Base-by-base conservation (phyloP, 2,797 vertebrate species). In the Clamator glandarius region DNA sequence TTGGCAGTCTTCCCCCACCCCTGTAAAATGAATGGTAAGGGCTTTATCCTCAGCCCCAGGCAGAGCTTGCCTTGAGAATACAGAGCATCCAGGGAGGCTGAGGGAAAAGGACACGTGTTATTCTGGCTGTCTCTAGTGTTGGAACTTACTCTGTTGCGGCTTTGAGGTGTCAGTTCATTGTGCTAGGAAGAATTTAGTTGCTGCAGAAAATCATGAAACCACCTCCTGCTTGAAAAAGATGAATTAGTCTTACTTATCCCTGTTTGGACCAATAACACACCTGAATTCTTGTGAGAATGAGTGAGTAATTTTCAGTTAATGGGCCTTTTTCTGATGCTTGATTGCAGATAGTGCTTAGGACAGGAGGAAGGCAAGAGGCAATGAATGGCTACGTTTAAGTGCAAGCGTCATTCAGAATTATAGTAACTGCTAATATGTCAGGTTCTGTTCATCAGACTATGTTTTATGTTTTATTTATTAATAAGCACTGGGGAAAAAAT, bases 101-200 rank as follows among this genome's bases (percentile, higher is more conserved):
- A 44, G 7, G 41, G 7, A 33, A 68, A 50, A 74, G 61, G 29
- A 42, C 5, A 2, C 0, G 0, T 57, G 6, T 58, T 77, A 15
- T 67, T 20, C 44, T 66, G 16, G 10, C n/a, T 58, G 25, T 63
- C 15, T 58, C 8, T 39, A 5, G 8, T 72, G 13, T 46, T 77
- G 31, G 26, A 79, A 41, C 21, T 42, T 82, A 55, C 13, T 48
- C 23, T 80, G 6, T 41, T 77, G 52, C 13, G 74, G 41, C 36
- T 72, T 25, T 39, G 57, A 63, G 9, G 7, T 76, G 14, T 69
- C 46, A 46, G 10, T 63, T 77, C 21, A 61, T 12, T 89, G 51
- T 73, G 25, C 19, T 69, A 42, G 58, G 16, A 81, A 68, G 35
- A 80, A 52, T 39, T 68, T 42, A 51, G 9, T 75, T 81, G 66